A percentile compares a stretch with the other conserved stretches of the same genome.
Conservation (phyloP, 1,140 invertebrate genomes). For the Danaus plexippus region DNA sequence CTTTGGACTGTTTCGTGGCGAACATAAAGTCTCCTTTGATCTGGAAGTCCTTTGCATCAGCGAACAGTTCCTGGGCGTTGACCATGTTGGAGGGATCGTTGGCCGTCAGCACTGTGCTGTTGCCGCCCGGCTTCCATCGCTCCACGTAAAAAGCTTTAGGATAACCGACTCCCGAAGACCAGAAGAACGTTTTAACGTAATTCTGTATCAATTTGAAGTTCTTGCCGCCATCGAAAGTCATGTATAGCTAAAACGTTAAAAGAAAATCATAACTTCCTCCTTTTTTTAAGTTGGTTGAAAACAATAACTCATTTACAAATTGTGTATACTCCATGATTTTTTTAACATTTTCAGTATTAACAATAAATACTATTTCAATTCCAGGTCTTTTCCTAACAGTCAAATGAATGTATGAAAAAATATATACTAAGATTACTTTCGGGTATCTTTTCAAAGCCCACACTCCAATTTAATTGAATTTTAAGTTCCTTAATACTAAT, state of each 20-base stretch:
- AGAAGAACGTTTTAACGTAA: slow-evolving; percentile 84
- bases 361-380: too few relatives aligned
- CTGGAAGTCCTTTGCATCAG: slow-evolving; percentile 85
- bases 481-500: too few relatives aligned
- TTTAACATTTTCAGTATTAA: too few relatives aligned
- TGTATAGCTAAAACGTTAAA: slow-evolving; percentile 76
- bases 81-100: slow-evolving; percentile 47
- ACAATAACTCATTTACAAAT: too few relatives aligned
- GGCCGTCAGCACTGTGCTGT: slow-evolving; percentile 75
- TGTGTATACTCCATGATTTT: too few relatives aligned
- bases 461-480: too few relatives aligned
- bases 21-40: slow-evolving; percentile 89
- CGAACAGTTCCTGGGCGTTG: slow-evolving; percentile 73
- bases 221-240: slow-evolving; percentile 82
- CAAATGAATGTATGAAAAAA: too few relatives aligned
- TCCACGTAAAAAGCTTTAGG: slow-evolving; percentile 78
- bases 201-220: slow-evolving; percentile 78
- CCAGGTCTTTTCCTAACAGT: too few relatives aligned
- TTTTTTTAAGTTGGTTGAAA: too few relatives aligned
- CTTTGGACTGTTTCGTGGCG: slow-evolving; percentile 76
- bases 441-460: too few relatives aligned
- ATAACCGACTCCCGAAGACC: slow-evolving; percentile 72
- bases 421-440: too few relatives aligned
- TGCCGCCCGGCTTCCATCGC: slow-evolving; percentile 75
- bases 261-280: too few relatives aligned